Conservation (phyloP, 2,888 invertebrate species). For the Desoria tigrina region DNA sequence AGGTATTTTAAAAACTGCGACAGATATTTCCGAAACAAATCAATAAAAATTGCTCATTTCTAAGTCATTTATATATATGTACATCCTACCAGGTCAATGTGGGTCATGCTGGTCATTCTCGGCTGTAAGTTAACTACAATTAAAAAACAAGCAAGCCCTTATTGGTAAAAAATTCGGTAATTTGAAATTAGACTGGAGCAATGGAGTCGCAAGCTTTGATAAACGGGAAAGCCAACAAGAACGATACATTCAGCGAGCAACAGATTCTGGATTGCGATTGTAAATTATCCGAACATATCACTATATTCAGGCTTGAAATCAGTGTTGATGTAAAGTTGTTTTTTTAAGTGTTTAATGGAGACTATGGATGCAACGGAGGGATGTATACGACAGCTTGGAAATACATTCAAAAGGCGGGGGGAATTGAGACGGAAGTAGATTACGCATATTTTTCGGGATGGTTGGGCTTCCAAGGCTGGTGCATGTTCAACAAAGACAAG, state of each 20-base stretch:
- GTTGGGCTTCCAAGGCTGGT: not conserved
- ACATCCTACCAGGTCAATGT: not conserved
- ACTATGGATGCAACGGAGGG: constrained; percentile 78
- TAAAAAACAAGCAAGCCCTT: not conserved
- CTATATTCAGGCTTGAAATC: not conserved
- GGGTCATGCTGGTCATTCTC: not conserved
- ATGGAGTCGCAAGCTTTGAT: not conserved
- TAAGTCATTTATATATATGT: not conserved
- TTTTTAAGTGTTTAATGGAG: not conserved
- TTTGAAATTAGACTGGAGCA: not conserved
- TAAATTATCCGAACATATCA: not conserved
- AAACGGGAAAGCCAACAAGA: not conserved
- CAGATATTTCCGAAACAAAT: too few relatives aligned
- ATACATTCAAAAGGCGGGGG: constrained; percentile 79
- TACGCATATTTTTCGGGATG: constrained; percentile 71
- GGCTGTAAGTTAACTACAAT: not conserved
- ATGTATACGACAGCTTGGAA: constrained; percentile 79
- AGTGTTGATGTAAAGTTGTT: not conserved
- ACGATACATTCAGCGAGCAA: not conserved
- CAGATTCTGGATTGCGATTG: not conserved
- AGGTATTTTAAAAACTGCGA: too few relatives aligned
- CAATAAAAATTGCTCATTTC: too few relatives aligned
- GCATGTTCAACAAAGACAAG: not conserved
- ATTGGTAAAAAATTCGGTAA: not conserved
- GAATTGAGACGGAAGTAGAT: constrained; percentile 82